A percentile compares a stretch with the other conserved stretches of the same genome.
Conservation (phyloP, 2,797 vertebrate species). For the Choloepus didactylus region DNA sequence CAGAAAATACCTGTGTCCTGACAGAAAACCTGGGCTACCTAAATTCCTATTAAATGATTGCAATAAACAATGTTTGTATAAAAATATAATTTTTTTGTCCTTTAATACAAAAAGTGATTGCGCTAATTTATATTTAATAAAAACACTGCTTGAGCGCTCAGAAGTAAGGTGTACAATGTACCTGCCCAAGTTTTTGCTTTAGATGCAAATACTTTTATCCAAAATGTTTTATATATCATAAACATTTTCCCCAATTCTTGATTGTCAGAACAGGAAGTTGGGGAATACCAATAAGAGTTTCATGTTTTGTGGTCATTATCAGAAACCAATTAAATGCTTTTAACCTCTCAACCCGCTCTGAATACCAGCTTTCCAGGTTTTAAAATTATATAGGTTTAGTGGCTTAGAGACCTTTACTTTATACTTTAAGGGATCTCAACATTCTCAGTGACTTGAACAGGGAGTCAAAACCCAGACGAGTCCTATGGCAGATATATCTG, state of each 20-base stretch:
- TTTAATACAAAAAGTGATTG: background rate
- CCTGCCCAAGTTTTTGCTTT: background rate
- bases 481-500: background rate
- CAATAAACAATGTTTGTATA: conserved; percentile 11
- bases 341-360: conserved; percentile 24
- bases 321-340: conserved; percentile 37
- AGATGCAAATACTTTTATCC: conserved; percentile 11
- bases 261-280: conserved; percentile 25
- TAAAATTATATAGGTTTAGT: conserved; percentile 8
- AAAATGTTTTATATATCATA: conserved; percentile 42
- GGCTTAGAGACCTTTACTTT: background rate
- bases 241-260: conserved; percentile 40
- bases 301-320: background rate
- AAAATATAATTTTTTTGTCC: background rate
- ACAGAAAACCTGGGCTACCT: conserved; percentile 2
- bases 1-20: background rate
- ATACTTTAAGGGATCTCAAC: background rate
- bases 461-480: background rate
- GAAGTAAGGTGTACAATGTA: conserved; percentile 1
- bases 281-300: conserved; percentile 40
- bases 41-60: conserved; percentile 41
- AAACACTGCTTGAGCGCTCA: conserved; percentile 17
- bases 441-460: background rate
- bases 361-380: background rate
- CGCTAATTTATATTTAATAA: conserved; percentile 61